phyloP scores from a whole-genome alignment of 2,888 invertebrate species.

The Glaucopsyche alexis region DNA sequence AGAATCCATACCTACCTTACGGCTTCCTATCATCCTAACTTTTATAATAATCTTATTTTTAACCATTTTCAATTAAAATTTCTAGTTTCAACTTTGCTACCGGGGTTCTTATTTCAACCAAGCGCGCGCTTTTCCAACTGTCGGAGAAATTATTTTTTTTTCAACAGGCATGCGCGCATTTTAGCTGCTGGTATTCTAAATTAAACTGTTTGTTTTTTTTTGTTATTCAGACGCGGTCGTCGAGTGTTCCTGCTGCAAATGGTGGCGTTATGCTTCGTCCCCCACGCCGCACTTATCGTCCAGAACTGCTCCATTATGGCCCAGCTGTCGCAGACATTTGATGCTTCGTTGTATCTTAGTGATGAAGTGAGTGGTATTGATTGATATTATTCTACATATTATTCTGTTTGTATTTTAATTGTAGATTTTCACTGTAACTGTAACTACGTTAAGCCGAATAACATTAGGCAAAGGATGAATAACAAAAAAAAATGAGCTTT shows the following conservation, averaged over 20 bases:
- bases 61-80: too few species aligned
- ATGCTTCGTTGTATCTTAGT: conserved; percentile 67
- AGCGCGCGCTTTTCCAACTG: background rate
- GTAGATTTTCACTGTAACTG: too few species aligned
- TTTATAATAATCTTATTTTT: too few species aligned
- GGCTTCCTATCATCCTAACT: background rate
- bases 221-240: conserved; percentile 64
- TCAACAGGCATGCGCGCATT: background rate
- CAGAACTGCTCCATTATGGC: conserved; percentile 79
- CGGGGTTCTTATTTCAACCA: background rate
- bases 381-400: background rate
- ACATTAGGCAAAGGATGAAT: too few species aligned
- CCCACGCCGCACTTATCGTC: conserved; percentile 75
- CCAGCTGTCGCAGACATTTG: conserved; percentile 66
- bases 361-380: conserved; percentile 60
- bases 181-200: background rate
- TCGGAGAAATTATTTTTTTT: background rate
- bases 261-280: conserved; percentile 78
- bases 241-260: conserved; percentile 74
- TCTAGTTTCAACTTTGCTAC: too few species aligned
- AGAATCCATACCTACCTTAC: too few species aligned
- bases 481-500: too few species aligned
- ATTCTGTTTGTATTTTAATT: too few species aligned
- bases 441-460: too few species aligned
- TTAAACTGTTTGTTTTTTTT: background rate